Percentiles rank a stretch among this genome's conserved stretches.
phyloP scores from a whole-genome alignment of 2,113 vertebrate genomes.

The Chloropsis hardwickii region DNA sequence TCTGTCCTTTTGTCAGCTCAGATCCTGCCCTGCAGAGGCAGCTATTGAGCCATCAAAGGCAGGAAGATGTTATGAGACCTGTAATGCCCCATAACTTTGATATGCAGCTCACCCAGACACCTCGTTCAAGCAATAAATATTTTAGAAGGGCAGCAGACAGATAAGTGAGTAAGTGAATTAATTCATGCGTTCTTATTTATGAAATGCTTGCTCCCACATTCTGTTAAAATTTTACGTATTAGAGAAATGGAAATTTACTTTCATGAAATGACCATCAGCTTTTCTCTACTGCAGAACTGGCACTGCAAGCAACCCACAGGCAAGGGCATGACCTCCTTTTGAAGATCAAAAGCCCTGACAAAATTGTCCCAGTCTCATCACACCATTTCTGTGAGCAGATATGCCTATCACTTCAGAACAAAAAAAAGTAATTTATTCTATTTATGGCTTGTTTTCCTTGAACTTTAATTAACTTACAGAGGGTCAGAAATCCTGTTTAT shows the following conservation, averaged over 20 bases:
- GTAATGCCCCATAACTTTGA: conserved; percentile 7
- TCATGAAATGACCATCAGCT: not conserved
- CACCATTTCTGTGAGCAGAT: not conserved
- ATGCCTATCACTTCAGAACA: not conserved
- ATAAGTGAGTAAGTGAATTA: conserved; percentile 12
- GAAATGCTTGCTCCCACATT: not conserved
- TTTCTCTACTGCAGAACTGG: not conserved
- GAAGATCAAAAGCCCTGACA: not conserved
- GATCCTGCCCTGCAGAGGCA: conserved; percentile 19
- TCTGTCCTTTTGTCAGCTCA: not conserved
- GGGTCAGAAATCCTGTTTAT: not conserved
- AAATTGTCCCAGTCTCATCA: not conserved
- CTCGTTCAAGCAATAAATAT: conserved; percentile 8
- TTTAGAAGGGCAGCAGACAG: conserved; percentile 5
- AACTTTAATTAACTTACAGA: not conserved
- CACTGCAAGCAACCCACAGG: not conserved
- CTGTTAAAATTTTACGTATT: not conserved
- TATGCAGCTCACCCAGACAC: not conserved
- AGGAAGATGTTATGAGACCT: not conserved
- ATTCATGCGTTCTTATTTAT: not conserved
- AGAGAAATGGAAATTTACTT: conserved; percentile 8
- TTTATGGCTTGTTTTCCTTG: not conserved
- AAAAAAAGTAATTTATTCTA: not conserved
- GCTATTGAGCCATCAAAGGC: conserved; percentile 27
- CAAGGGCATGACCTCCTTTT: not conserved